phyloP scores from a whole-genome alignment of 2,113 vertebrate genomes.

The Pteronura brasiliensis region DNA sequence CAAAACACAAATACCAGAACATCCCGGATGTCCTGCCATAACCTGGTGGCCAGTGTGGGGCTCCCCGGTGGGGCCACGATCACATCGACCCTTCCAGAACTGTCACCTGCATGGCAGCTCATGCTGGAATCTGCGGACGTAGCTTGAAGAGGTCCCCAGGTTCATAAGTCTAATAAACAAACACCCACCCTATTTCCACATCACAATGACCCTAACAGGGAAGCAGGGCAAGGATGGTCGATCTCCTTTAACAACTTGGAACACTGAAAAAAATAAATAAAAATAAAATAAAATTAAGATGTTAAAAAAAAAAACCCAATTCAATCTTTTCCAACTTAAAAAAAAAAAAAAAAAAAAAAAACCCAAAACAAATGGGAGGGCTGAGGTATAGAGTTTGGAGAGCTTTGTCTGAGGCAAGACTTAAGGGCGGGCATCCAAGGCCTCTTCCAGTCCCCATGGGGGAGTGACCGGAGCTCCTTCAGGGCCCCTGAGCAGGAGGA shows the following conservation, averaged over 20 bases:
- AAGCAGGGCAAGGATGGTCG: neutral
- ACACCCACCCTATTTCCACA: neutral
- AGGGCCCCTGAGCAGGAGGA: accelerated
- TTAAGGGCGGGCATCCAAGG: accelerated
- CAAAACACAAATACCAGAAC: neutral
- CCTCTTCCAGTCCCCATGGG: neutral
- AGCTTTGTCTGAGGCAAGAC: neutral
- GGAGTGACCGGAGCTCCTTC: neutral
- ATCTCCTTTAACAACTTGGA: neutral
- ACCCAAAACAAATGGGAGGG: neutral
- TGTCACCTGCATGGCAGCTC: accelerated
- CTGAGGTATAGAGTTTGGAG: neutral
- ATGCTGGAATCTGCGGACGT: neutral
- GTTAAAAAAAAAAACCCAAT: too few species aligned
- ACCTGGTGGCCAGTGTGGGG: neutral
- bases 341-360: too few species aligned
- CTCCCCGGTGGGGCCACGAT: neutral
- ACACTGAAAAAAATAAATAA: too few species aligned
- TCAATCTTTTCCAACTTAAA: too few species aligned
- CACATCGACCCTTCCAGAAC: neutral
- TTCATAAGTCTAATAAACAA: neutral
- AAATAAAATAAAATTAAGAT: too few species aligned
- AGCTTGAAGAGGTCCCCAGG: neutral
- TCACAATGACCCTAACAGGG: neutral
- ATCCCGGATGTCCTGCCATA: neutral